Percentiles rank a stretch among this genome's conserved stretches.
These are phyloP conservation scores for Phalloptychus januarius DNA, from an alignment of 2,797 vertebrate species.

Conservation along the genomic window DNA sequence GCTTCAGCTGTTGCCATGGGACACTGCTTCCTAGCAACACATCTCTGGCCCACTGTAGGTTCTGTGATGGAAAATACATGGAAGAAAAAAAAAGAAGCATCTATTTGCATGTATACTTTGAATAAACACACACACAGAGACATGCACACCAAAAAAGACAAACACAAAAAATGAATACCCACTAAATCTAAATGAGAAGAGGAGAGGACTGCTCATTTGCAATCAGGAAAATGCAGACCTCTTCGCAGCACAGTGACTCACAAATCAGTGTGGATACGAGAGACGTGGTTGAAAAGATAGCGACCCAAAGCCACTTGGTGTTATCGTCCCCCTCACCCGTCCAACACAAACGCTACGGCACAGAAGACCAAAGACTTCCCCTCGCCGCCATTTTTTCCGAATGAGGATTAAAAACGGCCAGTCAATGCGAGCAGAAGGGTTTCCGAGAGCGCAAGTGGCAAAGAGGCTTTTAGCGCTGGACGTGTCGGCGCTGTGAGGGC, in stretches of 20 bases:
- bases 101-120: conserved; percentile 39
- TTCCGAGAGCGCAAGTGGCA: conserved; percentile 14
- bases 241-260: conserved; percentile 54
- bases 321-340: conserved; percentile 17
- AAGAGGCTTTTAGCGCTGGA: conserved; percentile 44
- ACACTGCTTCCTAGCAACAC: conserved; percentile 99
- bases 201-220: conserved; percentile 29
- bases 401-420: conserved; percentile 27
- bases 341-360: not conserved
- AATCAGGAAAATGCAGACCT: conserved; percentile 40
- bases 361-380: conserved; percentile 29
- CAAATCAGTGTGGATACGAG: conserved; percentile 32
- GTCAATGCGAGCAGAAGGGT: conserved; percentile 10
- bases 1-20: conserved; percentile 99
- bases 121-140: not conserved
- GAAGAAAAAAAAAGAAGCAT: conserved; percentile 25
- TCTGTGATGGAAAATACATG: conserved; percentile 83
- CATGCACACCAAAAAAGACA: not conserved
- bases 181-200: conserved; percentile 10
- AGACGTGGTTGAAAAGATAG: conserved; percentile 36
- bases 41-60: conserved; percentile 98
- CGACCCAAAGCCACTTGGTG: conserved; percentile 17
- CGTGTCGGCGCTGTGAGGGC: conserved; percentile 24
- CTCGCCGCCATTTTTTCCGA: conserved; percentile 14
- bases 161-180: not conserved